These are phyloP conservation scores for Cyprinodon diabolis DNA, from an alignment of 2,797 vertebrate genomes.

Conservation along the genomic window DNA sequence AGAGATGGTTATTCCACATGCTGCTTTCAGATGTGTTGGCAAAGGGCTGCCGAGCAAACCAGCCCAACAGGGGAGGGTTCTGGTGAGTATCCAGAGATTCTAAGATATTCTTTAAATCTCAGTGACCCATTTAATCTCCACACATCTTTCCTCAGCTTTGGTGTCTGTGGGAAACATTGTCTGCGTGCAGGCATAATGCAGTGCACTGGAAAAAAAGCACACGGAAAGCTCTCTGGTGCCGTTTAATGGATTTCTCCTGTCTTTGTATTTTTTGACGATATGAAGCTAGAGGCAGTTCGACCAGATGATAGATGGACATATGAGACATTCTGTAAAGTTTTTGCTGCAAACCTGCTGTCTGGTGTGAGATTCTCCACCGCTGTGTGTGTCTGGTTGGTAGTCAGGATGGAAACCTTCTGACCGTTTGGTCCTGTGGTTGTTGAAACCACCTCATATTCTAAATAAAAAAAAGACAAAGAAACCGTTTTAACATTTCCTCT, in stretches of 20 bases:
- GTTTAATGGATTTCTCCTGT: slow-evolving; percentile 14
- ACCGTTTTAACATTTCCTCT: background rate
- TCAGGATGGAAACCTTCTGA: slow-evolving; percentile 86
- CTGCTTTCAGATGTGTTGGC: slow-evolving; percentile 69
- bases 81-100: slow-evolving; percentile 66
- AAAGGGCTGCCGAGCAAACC: slow-evolving; percentile 35
- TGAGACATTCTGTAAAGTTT: background rate
- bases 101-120: slow-evolving; percentile 62
- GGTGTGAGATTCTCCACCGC: slow-evolving; percentile 97
- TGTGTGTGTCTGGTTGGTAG: slow-evolving; percentile 96
- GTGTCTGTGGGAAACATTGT: slow-evolving; percentile 32
- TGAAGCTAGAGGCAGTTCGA: background rate
- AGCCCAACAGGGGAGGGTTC: slow-evolving; percentile 53
- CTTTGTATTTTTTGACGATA: slow-evolving; percentile 7
- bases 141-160: slow-evolving; percentile 48
- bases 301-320: background rate
- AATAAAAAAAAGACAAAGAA: slow-evolving; percentile 15
- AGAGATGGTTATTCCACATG: slow-evolving; percentile 73
- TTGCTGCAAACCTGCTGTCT: slow-evolving; percentile 87
- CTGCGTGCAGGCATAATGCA: slow-evolving; percentile 16
- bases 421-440: slow-evolving; percentile 86
- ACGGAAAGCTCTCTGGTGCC: background rate
- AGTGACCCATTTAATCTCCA: slow-evolving; percentile 46
- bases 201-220: slow-evolving; percentile 8
- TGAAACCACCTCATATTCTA: slow-evolving; percentile 94